Evolutionary conservation across 2,113 vertebrate genomes (phyloP).

Genomic region (Bucco capensis): DNA sequence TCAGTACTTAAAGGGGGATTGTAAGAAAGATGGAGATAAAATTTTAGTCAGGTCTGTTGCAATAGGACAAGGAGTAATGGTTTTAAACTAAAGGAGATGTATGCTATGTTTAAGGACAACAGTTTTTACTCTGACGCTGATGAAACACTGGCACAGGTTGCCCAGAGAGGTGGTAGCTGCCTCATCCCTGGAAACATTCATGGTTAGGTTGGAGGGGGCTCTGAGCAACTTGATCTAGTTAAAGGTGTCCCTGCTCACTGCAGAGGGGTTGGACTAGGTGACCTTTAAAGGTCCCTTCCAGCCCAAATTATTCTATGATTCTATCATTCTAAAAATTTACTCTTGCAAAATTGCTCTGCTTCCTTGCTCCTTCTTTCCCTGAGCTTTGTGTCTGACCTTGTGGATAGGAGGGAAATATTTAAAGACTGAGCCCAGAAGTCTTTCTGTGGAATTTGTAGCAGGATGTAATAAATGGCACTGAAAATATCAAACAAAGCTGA

Average conservation of each 20-base stretch:
- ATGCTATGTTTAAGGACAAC: not conserved
- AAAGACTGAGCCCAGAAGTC: not conserved
- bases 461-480: not conserved
- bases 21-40: not conserved
- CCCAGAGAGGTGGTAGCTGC: not conserved
- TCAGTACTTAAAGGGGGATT: not conserved
- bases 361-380: not conserved
- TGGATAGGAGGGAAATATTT: not conserved
- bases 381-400: not conserved
- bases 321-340: not conserved
- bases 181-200: not conserved
- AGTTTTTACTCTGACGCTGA: fast-evolving
- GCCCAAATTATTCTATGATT: not conserved
- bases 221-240: not conserved
- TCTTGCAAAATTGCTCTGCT: not conserved
- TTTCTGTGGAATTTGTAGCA: not conserved
- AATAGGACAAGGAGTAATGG: fast-evolving
- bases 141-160: not conserved
- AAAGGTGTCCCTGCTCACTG: not conserved
- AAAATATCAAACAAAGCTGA: not conserved
- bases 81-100: not conserved
- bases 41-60: not conserved
- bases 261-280: not conserved
- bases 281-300: not conserved
- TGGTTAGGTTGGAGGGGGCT: not conserved